phyloP scores from a whole-genome alignment of 2,113 vertebrate species.

The Megaceryle torquata region DNA sequence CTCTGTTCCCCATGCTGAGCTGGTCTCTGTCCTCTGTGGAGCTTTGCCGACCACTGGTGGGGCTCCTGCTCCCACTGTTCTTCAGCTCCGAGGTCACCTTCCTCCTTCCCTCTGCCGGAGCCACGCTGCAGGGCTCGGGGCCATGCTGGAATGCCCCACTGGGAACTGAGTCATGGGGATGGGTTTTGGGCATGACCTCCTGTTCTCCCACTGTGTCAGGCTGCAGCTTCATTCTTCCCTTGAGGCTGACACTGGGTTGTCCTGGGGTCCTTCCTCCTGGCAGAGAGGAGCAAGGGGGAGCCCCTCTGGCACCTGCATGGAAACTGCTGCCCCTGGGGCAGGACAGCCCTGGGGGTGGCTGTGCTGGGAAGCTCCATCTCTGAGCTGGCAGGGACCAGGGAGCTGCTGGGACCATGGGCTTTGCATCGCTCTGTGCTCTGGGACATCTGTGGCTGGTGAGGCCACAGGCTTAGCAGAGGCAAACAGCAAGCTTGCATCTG shows the following conservation, averaged over 20 bases:
- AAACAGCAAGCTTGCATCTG: neutral
- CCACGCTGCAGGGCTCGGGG: fast-evolving
- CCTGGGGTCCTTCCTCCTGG: neutral
- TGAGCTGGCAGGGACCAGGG: neutral
- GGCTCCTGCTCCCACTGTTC: neutral
- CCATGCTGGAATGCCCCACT: neutral
- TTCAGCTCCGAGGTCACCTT: neutral
- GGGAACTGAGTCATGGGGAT: neutral
- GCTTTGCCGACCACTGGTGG: fast-evolving
- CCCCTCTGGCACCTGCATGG: neutral
- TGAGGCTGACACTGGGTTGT: neutral
- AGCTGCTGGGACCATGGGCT: neutral
- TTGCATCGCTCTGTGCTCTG: neutral
- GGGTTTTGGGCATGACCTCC: fast-evolving
- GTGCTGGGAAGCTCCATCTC: neutral
- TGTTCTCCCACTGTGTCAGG: fast-evolving
- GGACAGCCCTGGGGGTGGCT: neutral
- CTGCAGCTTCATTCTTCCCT: neutral
- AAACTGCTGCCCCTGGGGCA: neutral
- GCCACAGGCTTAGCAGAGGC: neutral
- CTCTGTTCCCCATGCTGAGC: fast-evolving
- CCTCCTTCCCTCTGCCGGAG: neutral
- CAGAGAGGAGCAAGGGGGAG: neutral
- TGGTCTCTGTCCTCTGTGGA: neutral
- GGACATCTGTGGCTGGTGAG: fast-evolving